Evolutionary conservation across 2,888 invertebrate genomes (phyloP), one percentile per base, ranked within the genome.

Genomic region (Cecidostiba fungosa): DNA sequence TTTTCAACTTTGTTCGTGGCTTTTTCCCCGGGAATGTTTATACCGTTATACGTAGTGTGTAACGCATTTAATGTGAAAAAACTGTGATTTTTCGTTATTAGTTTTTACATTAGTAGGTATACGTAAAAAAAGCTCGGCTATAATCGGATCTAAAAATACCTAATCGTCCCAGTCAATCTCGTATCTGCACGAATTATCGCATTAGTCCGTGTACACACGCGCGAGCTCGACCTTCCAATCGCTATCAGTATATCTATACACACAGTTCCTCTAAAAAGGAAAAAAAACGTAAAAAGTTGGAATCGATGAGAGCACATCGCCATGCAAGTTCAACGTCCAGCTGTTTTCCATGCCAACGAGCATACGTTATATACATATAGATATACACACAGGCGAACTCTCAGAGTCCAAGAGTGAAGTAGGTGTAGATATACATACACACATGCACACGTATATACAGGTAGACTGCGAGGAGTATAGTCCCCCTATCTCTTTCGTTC

Each of bases 281-380:
- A 59, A 39, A 72, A 29, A 26, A 80, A 19, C 8, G 54, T 12
- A 50, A 14, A 36, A 62, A 26, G 6, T 19, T 23, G 50, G 76
- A 82, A 82, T 82, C 82, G 76, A 82, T 82, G 50, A 23, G 23
- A 36, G n/a, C 36, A 69, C 66, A 23, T n/a, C 39, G 69, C 16
- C 69, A 26, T 19, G 36, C 32, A 73, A 59, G 81, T 80, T 43
- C 66, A 66, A 19, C 36, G 77, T 77, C 82, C 82, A 82, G 77
- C 82, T 82, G 82, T 26, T 77, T 82, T 82, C 32, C 76, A 54
- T 50, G 54, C 47, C 66, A 72, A 72, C 62, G 26, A 23, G 76
- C 14, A 54, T 12, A 72, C 6, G n/a, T n/a, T n/a, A n/a, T n/a
- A n/a, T n/a, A n/a, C n/a, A n/a, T n/a, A n/a, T n/a, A n/a, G n/a